Evolutionary conservation across 2,888 invertebrate species (phyloP).

Genomic region (Dione juno): DNA sequence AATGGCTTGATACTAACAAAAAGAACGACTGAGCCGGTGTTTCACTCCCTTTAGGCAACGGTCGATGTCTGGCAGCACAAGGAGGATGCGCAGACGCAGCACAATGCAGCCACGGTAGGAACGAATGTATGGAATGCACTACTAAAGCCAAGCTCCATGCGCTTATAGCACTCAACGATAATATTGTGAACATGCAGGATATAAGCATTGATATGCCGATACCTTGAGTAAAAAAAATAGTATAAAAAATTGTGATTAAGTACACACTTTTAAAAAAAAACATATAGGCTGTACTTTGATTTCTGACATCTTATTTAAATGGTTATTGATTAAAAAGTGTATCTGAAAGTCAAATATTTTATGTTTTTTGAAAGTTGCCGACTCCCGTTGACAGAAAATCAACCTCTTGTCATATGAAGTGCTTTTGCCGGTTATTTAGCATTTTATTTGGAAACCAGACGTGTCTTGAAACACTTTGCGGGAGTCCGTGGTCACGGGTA

Average conservation of each 20-base stretch:
- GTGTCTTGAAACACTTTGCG: too few species aligned
- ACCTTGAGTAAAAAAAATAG: conserved; percentile 55
- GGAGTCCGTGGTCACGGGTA: too few species aligned
- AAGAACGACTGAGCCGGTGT: conserved; percentile 75
- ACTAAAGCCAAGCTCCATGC: conserved; percentile 70
- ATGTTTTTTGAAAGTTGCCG: too few species aligned
- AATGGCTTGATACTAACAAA: conserved; percentile 60
- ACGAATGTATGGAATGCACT: conserved; percentile 71
- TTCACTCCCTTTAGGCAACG: conserved; percentile 61
- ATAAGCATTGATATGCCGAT: conserved; percentile 71
- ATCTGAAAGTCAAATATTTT: too few species aligned
- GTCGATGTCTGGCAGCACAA: conserved; percentile 72
- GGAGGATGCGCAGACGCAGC: conserved; percentile 67
- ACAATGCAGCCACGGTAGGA: conserved; percentile 79
- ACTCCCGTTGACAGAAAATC: too few species aligned
- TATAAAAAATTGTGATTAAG: neutral
- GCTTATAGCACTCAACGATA: conserved; percentile 63
- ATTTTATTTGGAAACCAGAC: too few species aligned
- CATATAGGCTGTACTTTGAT: too few species aligned
- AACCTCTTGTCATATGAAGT: too few species aligned
- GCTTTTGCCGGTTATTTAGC: too few species aligned
- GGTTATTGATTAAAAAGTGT: too few species aligned
- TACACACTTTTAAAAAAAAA: neutral
- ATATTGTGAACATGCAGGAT: conserved; percentile 61
- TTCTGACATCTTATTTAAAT: too few species aligned